Evolutionary conservation across 2,797 vertebrate genomes (phyloP), one percentile per base, ranked within the genome.

Genomic region (Kryptolebias ocellatus): DNA sequence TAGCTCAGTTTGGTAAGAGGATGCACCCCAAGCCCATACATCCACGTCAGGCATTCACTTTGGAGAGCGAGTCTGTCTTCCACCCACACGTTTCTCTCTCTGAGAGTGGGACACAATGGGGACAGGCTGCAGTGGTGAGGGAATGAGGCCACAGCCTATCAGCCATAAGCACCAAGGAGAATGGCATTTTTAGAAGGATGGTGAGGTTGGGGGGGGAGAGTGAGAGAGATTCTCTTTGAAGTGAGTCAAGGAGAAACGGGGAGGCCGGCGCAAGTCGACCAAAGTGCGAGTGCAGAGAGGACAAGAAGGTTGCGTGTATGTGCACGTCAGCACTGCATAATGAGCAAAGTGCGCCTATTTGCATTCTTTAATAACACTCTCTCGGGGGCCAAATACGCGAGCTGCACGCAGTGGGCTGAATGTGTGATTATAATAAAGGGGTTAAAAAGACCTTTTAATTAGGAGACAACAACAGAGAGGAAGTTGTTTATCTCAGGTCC

Each of bases 141-240:
- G 92, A 92, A 91, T 87, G 87, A 90, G 90, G 92, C 89, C 88
- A 89, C 86, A 87, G 90, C 85, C 88, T 85, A 88, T 92, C 87
- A 89, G 86, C 87, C 79, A 84, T 89, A 91, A 91, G 90, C 88
- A 87, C 85, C 89, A 89, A 84, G 89, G 86, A 91, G 89, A 89
- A 88, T 83, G 89, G 86, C 83, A 86, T 81, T 88, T 88, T 81
- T 70, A 79, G 79, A 80, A 76, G 79, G 81, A 78, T 60, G 53
- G 28, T 83, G 81, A 53, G 79, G 61, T 8, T 11, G 20, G 20
- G 20, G 20, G 20, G 20, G 20, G 20, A 1, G 20, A 24, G 20
- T 24, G 20, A 24, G 20, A 24, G 20, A 24, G 20, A 24, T 56
- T 83, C 77, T 77, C 86, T 90, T 88, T 88, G 86, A 89, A 89